These are phyloP conservation scores for Mastigias papua DNA, from an alignment of 30 jellyfish, hydroid and myxozoan species.

Conservation along the genomic window DNA sequence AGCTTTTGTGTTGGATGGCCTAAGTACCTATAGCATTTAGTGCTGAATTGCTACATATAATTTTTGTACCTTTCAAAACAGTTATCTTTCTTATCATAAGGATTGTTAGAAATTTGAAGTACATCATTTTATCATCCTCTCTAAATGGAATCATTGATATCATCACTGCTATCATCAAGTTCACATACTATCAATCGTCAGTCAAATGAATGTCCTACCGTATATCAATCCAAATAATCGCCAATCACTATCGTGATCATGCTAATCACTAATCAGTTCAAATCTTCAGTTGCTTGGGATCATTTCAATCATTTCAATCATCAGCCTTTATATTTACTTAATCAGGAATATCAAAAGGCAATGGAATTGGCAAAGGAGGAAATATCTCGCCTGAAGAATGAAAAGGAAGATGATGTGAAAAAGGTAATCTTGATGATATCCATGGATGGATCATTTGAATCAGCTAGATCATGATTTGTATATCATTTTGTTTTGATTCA, in stretches of 20 bases:
- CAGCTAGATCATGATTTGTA: background rate
- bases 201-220: no score
- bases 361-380: conserved; percentile 67
- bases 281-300: no score
- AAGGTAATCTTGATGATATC: conserved; percentile 42
- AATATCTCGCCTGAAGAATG: conserved; percentile 64
- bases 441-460: background rate
- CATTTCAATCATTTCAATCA: no score
- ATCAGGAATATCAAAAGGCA: conserved; percentile 65
- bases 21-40: no score
- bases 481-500: background rate
- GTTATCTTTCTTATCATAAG: no score
- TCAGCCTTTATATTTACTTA: background rate
- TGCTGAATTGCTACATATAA: no score
- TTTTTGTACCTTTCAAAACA: no score
- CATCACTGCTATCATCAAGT: background rate
- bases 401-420: conserved; percentile 64
- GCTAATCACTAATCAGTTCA: background rate
- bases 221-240: background rate
- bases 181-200: no score
- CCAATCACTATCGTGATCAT: background rate
- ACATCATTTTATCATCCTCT: no score
- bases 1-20: no score
- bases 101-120: no score
- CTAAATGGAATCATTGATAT: no score